Base-by-base conservation (phyloP, 2,113 vertebrate genomes). In the Tachysurus fulvidraco region DNA sequence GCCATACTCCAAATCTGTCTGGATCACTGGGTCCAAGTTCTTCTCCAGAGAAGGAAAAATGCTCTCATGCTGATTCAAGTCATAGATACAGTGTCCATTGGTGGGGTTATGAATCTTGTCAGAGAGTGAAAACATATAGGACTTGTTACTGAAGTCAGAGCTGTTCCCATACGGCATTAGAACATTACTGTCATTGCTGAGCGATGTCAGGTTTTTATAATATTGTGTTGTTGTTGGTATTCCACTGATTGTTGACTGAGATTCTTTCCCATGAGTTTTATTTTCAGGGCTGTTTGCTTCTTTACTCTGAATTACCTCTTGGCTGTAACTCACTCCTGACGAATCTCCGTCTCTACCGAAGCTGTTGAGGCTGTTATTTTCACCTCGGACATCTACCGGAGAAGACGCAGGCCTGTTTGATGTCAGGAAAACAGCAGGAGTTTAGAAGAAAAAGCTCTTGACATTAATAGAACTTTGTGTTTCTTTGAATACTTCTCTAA, bases 111-210 rank as follows among this genome's bases (percentile, higher is more conserved):
- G 36, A 17, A 79, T 60, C 28, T 59, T 8, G 52, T 57, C 21
- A n/a, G 41, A 87, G 83, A 54, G n/a, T 16, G 76, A 90, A 0
- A 28, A 14, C 36, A 88, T 90, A 69, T 94, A 95, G 3, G 83
- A 80, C 74, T 14, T 84, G 81, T 95, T 95, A 12, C 88, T 79
- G 36, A 92, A 88, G 19, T 73, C 89, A n/a, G 88, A 91, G 17
- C 19, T 73, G 19, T 67, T 82, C 28, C 5, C 44, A 6, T 25
- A 69, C 62, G 89, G 54, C 60, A 16, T 65, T 78, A 1, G 54
- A 10, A 23, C 16, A 14, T 1, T 14, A 59, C 36, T 28, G 0
- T 78, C 59, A 3, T 5, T 11, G 44, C 1, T 52, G 19, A 81
- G 64, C 23, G 64, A 23, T 30, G 60, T 6, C 28, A 84, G 64